Conservation (phyloP, 2,888 invertebrate species). For the Notodromas monacha region DNA sequence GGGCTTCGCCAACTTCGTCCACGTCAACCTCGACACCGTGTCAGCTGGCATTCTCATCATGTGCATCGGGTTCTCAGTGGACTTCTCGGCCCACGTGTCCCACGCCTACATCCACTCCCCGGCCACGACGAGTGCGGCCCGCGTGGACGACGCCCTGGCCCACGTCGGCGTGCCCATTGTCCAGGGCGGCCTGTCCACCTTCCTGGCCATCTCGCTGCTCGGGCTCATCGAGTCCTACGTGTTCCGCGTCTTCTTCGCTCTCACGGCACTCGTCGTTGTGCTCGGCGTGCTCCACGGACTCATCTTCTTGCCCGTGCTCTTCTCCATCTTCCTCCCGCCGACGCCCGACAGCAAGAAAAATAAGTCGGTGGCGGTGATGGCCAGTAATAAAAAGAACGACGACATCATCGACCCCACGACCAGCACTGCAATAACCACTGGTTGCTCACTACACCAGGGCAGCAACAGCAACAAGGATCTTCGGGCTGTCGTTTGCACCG, state of each 20-base stretch:
- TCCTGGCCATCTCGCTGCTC: slow-evolving; percentile 17
- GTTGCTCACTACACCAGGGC: too few species aligned
- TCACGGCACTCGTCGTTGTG: slow-evolving; percentile 18
- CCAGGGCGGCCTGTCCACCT: slow-evolving; percentile 17
- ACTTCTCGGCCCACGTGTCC: slow-evolving; percentile 18
- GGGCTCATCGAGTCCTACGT: slow-evolving; percentile 18
- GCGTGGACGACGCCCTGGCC: slow-evolving; percentile 15
- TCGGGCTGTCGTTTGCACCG: too few species aligned
- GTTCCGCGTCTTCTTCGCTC: slow-evolving; percentile 19
- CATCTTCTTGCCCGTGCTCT: slow-evolving; percentile 15
- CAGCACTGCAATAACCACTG: too few species aligned
- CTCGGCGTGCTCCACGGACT: slow-evolving; percentile 18
- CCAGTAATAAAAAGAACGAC: too few species aligned
- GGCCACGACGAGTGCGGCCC: slow-evolving; percentile 13
- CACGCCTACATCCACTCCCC: slow-evolving; percentile 16
- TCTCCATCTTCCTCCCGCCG: too few species aligned
- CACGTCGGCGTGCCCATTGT: slow-evolving; percentile 17
- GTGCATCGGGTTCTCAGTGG: too few species aligned
- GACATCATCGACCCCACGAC: too few species aligned
- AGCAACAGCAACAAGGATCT: too few species aligned
- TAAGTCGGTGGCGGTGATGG: too few species aligned
- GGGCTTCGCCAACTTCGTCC: slow-evolving; percentile 19
- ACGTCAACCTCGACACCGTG: slow-evolving; percentile 16
- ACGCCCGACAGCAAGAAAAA: too few species aligned
- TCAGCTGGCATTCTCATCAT: slow-evolving; percentile 19